phyloP scores from a whole-genome alignment of 2,113 vertebrate genomes.

The Oreocharis arfaki region DNA sequence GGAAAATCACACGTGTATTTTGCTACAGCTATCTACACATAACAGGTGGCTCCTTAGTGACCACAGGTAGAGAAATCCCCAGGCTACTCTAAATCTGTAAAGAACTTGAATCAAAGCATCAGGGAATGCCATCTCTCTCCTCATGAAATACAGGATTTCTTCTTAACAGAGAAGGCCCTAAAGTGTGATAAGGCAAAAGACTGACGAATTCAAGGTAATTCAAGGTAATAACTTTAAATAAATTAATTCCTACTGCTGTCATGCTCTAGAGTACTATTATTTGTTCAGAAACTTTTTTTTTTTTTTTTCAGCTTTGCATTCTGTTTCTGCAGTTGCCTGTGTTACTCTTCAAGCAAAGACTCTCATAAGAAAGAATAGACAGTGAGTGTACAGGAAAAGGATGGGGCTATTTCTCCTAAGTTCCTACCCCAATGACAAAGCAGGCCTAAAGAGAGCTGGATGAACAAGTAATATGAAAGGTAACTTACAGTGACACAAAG shows the following conservation, averaged over 20 bases:
- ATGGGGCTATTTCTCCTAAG: background rate
- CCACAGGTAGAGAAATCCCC: background rate
- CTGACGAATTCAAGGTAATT: background rate
- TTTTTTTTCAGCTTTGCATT: background rate
- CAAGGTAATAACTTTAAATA: background rate
- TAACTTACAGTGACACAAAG: background rate
- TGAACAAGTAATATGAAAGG: background rate
- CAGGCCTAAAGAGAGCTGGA: background rate
- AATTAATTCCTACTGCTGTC: background rate
- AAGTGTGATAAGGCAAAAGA: background rate
- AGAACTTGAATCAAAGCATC: background rate
- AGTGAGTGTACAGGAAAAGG: background rate
- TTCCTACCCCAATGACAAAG: background rate
- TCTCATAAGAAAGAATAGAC: background rate
- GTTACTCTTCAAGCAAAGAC: background rate
- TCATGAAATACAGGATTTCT: background rate
- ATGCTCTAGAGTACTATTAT: background rate
- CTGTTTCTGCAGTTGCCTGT: background rate
- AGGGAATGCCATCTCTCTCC: background rate
- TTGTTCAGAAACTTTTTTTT: background rate
- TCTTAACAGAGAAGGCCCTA: background rate
- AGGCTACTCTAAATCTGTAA: background rate
- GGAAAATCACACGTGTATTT: background rate
- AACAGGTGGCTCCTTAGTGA: background rate
- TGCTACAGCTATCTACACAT: background rate